phyloP scores from a whole-genome alignment of 1,140 invertebrate species.

The Stratiolaelaps scimitus region DNA sequence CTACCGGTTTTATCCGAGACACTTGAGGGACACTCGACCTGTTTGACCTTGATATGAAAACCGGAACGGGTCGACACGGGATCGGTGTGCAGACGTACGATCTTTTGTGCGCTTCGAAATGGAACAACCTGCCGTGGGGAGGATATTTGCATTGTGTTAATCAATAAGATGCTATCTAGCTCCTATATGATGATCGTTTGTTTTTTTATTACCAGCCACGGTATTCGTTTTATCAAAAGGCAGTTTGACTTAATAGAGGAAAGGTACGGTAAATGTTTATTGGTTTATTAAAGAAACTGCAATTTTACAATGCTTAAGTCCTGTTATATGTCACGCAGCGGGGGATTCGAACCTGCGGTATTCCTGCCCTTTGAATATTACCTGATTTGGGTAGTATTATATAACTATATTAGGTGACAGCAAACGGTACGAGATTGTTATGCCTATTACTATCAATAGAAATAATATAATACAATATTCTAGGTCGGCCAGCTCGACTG shows the following conservation, averaged over 20 bases:
- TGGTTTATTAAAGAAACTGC: too few species aligned
- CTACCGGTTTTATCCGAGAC: neutral
- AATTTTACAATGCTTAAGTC: too few species aligned
- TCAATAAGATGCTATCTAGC: slow-evolving; percentile 28
- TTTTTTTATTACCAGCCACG: neutral
- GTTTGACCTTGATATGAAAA: slow-evolving; percentile 35
- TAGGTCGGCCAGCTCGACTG: too few species aligned
- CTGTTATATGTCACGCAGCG: too few species aligned
- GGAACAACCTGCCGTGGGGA: slow-evolving; percentile 16
- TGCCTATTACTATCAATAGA: too few species aligned
- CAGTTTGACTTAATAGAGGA: slow-evolving; percentile 32
- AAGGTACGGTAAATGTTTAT: neutral
- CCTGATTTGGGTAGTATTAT: too few species aligned
- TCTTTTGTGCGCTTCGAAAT: slow-evolving; percentile 34
- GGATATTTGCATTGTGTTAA: slow-evolving; percentile 5
- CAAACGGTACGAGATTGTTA: too few species aligned
- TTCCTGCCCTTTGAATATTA: too few species aligned
- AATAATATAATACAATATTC: too few species aligned
- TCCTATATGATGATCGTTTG: neutral
- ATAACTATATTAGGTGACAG: too few species aligned
- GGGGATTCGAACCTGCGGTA: neutral
- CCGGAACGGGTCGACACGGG: slow-evolving; percentile 32
- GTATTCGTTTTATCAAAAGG: too few species aligned
- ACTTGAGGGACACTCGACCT: slow-evolving; percentile 35
- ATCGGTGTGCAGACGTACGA: slow-evolving; percentile 36